Evolutionary conservation across 2,888 invertebrate species (phyloP).

Genomic region (Neoascia interrupta): DNA sequence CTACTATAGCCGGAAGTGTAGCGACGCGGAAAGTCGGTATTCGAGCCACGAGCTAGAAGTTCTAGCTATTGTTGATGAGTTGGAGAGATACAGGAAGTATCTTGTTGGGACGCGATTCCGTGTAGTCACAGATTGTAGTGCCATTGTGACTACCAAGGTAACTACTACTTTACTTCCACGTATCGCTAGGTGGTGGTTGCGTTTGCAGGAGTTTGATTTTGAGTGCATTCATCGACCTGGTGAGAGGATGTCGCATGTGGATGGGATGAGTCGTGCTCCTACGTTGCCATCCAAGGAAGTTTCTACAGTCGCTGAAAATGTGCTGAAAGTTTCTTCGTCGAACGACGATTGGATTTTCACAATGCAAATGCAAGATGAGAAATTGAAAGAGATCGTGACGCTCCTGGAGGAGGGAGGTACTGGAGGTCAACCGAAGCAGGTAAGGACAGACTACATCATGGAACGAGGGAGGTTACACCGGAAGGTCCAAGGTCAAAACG

Average conservation of each 20-base stretch:
- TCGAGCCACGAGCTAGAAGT: conserved; percentile 26
- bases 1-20: neutral
- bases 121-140: neutral
- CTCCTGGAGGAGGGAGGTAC: neutral
- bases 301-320: neutral
- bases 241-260: conserved; percentile 4
- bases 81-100: conserved; percentile 1
- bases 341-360: neutral
- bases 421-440: neutral
- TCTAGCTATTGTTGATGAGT: conserved; percentile 2
- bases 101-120: neutral
- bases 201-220: conserved; percentile 4
- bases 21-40: neutral
- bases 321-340: neutral
- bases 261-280: conserved; percentile 12
- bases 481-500: neutral
- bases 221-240: neutral
- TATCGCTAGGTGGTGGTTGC: conserved; percentile 4
- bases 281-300: neutral
- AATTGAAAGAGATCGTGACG: neutral
- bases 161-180: neutral
- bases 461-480: neutral
- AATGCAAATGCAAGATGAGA: neutral
- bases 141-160: neutral
- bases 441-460: neutral